These are phyloP conservation scores for Scaptomyza pallida DNA, from an alignment of 1,140 invertebrate genomes.

Conservation along the genomic window DNA sequence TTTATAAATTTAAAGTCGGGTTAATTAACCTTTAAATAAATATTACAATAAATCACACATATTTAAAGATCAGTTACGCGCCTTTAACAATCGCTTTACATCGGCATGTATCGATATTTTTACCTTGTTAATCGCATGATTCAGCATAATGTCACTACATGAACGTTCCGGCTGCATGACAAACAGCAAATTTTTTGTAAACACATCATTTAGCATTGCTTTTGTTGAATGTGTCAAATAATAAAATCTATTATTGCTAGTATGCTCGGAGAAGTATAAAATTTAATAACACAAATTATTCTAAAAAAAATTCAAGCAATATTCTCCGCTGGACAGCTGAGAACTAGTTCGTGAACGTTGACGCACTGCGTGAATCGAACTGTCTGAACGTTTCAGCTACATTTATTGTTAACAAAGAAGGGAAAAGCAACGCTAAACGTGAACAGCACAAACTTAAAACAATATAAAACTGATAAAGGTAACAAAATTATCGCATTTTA, in stretches of 20 bases:
- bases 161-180: constrained; percentile 15
- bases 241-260: not conserved
- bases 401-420: constrained; percentile 71
- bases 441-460: constrained; percentile 52
- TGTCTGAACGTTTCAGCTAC: constrained; percentile 51
- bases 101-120: constrained; percentile 25
- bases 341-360: constrained; percentile 30
- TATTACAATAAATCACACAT: not conserved
- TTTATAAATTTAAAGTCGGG: too few relatives aligned
- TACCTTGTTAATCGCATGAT: constrained; percentile 2
- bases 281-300: not conserved
- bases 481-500: constrained; percentile 47
- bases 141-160: not conserved
- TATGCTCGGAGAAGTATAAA: not conserved
- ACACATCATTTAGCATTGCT: not conserved
- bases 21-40: too few relatives aligned
- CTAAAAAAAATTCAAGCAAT: not conserved
- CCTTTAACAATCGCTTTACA: not conserved
- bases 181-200: not conserved
- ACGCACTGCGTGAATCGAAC: constrained; percentile 12
- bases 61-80: constrained; percentile 28
- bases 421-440: constrained; percentile 63
- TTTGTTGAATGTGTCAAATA: not conserved
- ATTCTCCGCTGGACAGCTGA: constrained; percentile 14
- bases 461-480: constrained; percentile 67